Conservation (phyloP, 2,113 vertebrate species). For the Astur gentilis region DNA sequence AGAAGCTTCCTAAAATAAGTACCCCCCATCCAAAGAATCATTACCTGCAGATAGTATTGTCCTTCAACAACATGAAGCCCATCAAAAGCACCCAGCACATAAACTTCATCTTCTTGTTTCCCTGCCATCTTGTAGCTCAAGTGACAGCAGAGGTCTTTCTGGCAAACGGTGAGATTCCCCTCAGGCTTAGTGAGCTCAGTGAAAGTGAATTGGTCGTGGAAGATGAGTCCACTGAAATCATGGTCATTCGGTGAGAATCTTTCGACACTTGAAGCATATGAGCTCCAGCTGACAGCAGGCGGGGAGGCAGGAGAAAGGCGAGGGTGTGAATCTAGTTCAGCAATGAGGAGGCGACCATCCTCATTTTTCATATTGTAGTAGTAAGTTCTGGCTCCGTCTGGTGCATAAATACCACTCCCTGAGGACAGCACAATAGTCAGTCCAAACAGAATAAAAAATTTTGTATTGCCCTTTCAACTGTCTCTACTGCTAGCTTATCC, state of each 20-base stretch:
- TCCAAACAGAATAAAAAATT: background rate
- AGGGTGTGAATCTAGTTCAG: conserved; percentile 57
- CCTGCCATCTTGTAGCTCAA: conserved; percentile 58
- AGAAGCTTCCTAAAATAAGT: background rate
- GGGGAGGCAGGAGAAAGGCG: background rate
- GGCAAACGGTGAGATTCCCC: conserved; percentile 58
- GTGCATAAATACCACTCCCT: conserved; percentile 73
- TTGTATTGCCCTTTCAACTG: background rate
- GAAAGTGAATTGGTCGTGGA: conserved; percentile 67
- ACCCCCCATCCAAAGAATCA: background rate
- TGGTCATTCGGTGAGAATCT: background rate
- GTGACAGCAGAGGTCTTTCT: conserved; percentile 72
- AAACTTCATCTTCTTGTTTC: conserved; percentile 59
- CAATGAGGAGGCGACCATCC: conserved; percentile 61
- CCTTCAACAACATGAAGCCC: conserved; percentile 66
- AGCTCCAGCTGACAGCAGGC: conserved; percentile 41
- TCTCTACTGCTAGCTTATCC: background rate
- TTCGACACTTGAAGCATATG: conserved; percentile 4
- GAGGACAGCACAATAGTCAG: background rate
- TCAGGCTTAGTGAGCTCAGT: conserved; percentile 12
- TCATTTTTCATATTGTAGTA: conserved; percentile 67
- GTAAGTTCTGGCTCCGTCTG: conserved; percentile 33
- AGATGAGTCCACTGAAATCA: conserved; percentile 56
- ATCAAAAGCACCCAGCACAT: conserved; percentile 67
- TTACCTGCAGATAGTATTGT: conserved; percentile 73